These are phyloP conservation scores for Labroides dimidiatus DNA, from an alignment of 2,797 vertebrate genomes.

Conservation along the genomic window DNA sequence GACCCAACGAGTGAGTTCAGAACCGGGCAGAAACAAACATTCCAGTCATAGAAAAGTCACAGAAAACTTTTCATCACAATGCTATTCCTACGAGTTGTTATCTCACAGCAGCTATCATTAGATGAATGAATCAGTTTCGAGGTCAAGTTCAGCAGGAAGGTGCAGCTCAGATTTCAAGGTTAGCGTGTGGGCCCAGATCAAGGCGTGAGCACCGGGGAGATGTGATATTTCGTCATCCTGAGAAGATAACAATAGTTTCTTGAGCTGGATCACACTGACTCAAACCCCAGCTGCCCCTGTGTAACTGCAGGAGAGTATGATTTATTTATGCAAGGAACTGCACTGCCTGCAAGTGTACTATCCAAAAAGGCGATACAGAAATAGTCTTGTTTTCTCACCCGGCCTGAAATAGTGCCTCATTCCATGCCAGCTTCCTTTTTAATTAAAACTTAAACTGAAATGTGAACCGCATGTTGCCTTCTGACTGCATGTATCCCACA, in stretches of 20 bases:
- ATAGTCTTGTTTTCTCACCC: constrained; percentile 35
- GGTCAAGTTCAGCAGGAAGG: constrained; percentile 47
- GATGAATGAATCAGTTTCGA: constrained; percentile 38
- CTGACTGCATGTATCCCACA: constrained; percentile 31
- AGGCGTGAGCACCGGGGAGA: constrained; percentile 53
- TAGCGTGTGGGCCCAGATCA: constrained; percentile 41
- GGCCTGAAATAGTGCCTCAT: constrained; percentile 32
- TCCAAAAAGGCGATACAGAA: constrained; percentile 30
- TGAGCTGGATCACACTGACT: constrained; percentile 48
- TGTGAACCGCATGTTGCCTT: constrained; percentile 14
- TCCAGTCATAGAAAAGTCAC: constrained; percentile 6
- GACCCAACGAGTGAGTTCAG: constrained; percentile 96
- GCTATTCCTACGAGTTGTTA: neutral
- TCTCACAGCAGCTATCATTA: constrained; percentile 20
- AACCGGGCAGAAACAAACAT: constrained; percentile 11
- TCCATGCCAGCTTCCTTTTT: constrained; percentile 3
- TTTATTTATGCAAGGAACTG: constrained; percentile 49
- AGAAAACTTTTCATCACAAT: constrained; percentile 7
- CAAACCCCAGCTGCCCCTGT: constrained; percentile 46
- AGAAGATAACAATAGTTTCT: constrained; percentile 55
- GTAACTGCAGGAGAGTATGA: constrained; percentile 33
- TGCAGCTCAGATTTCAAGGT: constrained; percentile 56
- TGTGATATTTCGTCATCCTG: constrained; percentile 37
- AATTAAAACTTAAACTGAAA: constrained; percentile 37
- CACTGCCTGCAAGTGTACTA: constrained; percentile 30